Evolutionary conservation across 1,140 invertebrate genomes (phyloP).

Genomic region (Drosophila rhopaloa): DNA sequence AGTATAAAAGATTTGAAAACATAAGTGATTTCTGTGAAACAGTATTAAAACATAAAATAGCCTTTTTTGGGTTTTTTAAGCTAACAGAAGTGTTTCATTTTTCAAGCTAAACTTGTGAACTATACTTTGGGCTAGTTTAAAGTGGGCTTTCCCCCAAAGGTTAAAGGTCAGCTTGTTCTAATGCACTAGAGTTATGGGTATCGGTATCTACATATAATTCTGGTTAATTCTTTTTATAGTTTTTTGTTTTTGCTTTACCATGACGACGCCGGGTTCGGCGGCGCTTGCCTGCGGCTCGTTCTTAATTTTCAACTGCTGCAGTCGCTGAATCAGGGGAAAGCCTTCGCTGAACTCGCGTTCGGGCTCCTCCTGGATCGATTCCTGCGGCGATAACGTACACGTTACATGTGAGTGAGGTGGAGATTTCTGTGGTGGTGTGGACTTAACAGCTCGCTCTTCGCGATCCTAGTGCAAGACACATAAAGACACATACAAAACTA

Average conservation of each 20-base stretch:
- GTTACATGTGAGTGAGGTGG: slow-evolving; percentile 84
- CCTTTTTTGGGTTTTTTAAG: too few relatives aligned
- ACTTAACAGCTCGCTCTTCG: slow-evolving; percentile 86
- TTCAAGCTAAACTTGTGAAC: too few relatives aligned
- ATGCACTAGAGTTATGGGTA: background rate
- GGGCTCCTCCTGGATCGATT: slow-evolving; percentile 84
- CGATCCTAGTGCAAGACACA: slow-evolving; percentile 85
- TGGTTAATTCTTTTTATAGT: background rate
- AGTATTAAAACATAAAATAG: too few relatives aligned
- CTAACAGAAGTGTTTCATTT: too few relatives aligned
- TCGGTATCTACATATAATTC: background rate
- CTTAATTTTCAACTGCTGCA: slow-evolving; percentile 92
- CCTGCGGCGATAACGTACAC: slow-evolving; percentile 81
- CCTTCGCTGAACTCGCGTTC: slow-evolving; percentile 89
- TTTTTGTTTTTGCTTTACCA: slow-evolving; percentile 50
- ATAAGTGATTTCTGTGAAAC: too few relatives aligned
- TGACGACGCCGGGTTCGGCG: slow-evolving; percentile 68
- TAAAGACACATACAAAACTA: slow-evolving; percentile 84
- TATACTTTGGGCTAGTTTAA: too few relatives aligned
- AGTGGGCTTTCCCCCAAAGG: too few relatives aligned
- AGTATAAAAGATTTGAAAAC: too few relatives aligned
- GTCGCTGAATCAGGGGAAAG: slow-evolving; percentile 91
- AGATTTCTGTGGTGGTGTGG: slow-evolving; percentile 85
- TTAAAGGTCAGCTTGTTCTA: too few relatives aligned
- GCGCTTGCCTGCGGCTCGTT: slow-evolving; percentile 87